A percentile compares a stretch with the other conserved stretches of the same genome.
Conservation (phyloP, 2,888 invertebrate genomes). For the Slavum lentiscoides region DNA sequence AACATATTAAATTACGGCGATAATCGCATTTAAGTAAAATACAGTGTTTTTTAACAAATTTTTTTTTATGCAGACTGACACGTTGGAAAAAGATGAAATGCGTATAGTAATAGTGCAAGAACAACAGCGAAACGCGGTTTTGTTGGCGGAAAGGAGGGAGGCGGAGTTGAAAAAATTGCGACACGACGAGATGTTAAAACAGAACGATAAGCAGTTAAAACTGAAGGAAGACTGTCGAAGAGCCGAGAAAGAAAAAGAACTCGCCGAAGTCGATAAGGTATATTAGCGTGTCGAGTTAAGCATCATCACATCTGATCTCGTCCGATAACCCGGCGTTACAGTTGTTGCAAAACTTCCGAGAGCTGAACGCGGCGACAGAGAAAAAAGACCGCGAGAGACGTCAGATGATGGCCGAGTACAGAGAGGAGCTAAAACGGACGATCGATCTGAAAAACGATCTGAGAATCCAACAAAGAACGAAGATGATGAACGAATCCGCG, state of each 20-base stretch:
- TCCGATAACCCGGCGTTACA: background rate
- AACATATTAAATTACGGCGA: background rate
- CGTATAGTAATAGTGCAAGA: background rate
- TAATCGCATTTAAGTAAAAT: background rate
- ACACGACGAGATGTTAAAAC: background rate
- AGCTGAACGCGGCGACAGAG: background rate
- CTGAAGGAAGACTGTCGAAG: background rate
- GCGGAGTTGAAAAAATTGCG: background rate
- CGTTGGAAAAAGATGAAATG: background rate
- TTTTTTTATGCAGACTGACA: background rate
- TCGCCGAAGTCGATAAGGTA: background rate
- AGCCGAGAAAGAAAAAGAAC: slow-evolving; percentile 12
- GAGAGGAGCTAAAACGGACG: slow-evolving; percentile 7
- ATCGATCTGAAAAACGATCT: background rate
- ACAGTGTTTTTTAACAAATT: too few species aligned
- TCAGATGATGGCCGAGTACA: background rate
- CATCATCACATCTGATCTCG: background rate
- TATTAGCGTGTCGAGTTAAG: too few species aligned
- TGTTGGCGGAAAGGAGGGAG: background rate
- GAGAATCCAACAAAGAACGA: background rate
- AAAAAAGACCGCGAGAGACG: background rate
- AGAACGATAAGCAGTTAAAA: slow-evolving; percentile 13
- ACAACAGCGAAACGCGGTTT: background rate
- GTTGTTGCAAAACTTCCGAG: background rate
- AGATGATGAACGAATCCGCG: background rate